phyloP scores from a whole-genome alignment of 2,888 invertebrate species.

The Pharmacophagus antenor region DNA sequence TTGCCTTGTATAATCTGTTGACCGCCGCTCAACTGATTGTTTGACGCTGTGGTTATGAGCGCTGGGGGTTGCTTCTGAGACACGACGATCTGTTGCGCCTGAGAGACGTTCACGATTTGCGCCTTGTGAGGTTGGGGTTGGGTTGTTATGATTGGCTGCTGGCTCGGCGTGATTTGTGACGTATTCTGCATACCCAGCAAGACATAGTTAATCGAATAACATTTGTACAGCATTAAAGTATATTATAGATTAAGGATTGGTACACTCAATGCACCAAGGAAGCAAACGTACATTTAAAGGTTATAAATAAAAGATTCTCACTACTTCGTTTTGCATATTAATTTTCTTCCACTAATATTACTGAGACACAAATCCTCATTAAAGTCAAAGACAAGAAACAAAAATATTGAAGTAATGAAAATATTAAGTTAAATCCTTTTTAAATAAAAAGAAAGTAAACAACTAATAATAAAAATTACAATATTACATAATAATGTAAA shows the following conservation, averaged over 20 bases:
- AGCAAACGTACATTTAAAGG: background rate
- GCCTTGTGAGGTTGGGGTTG: conserved; percentile 81
- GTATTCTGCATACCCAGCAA: conserved; percentile 51
- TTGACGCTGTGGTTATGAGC: conserved; percentile 55
- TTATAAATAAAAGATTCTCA: background rate
- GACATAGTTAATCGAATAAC: background rate
- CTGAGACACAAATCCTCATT: no score
- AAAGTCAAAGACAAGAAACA: no score
- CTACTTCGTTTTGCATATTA: no score
- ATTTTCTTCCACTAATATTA: no score
- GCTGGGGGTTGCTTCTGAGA: conserved; percentile 70
- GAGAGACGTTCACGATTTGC: conserved; percentile 62
- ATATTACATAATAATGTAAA: background rate
- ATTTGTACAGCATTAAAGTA: background rate
- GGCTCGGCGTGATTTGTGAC: conserved; percentile 70
- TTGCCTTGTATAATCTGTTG: conserved; percentile 54
- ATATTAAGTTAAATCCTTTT: background rate
- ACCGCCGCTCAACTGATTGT: conserved; percentile 51
- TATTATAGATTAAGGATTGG: background rate
- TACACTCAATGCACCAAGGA: background rate
- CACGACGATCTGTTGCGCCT: conserved; percentile 65
- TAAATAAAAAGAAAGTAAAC: background rate
- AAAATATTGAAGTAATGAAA: background rate
- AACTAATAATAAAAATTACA: no score
- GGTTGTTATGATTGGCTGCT: conserved; percentile 72